Base-by-base conservation (phyloP, 2,797 vertebrate species). In the Thaleichthys pacificus region DNA sequence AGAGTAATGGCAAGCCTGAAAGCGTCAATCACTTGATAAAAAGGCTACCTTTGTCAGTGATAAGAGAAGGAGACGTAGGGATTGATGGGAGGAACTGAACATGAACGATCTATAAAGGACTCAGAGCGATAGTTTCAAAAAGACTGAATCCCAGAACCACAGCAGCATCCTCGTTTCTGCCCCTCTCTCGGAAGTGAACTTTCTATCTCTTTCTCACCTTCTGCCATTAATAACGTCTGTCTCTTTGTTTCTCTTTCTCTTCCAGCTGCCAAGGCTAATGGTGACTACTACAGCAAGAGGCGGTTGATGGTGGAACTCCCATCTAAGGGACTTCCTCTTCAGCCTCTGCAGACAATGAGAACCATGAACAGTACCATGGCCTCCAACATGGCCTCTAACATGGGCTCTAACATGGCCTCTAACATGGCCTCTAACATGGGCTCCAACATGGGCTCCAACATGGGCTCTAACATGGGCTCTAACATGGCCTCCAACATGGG, bases 231-330 rank as follows among this genome's bases (percentile, higher is more conserved):
- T 32, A 42, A 15, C 58, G 64, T 51, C 47, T 70, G 3, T 82
- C 32, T 85, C 8, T 47, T 47, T 47, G 42, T 47, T 47, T 82
- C 80, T 76, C 11, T 61, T 35, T 58, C n/a, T 77, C 38, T 38
- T 63, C 65, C 42, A 99, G 97, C 97, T 24, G 96, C 97, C 88
- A 99, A 98, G 88, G 95, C 95, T 85, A 97, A 93, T 0, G 96
- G 97, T 0, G 97, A 99, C 83, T 92, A 97, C 89, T 98, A 97
- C 89, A 93, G 86, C 86, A 99, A 98, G 73, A 94, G 95, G 0
- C 93, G 95, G 2, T 95, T 98, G 73, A 93, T 99, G 89, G 95
- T 96, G 0, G 97, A 98, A 82, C 88, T 99, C 87, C 95, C 97
- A 0, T 84, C 94, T 1, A 98, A 98, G 83, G 96, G 93, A 72